phyloP scores from a whole-genome alignment of 2,113 vertebrate species.

The Otus sunia region DNA sequence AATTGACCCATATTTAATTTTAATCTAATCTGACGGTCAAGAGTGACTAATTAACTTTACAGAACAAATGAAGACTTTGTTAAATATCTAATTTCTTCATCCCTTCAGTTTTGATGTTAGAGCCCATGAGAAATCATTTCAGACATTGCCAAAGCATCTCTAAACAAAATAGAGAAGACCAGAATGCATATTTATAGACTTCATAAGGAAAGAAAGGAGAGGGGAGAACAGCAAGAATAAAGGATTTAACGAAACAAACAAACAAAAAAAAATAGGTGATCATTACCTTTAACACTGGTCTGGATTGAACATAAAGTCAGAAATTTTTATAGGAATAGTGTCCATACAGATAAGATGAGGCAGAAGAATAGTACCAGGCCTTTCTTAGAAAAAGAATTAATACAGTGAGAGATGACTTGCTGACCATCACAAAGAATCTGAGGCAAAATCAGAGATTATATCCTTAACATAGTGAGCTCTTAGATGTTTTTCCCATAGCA shows the following conservation, averaged over 20 bases:
- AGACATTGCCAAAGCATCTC: slow-evolving; percentile 22
- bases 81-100: slow-evolving; percentile 45
- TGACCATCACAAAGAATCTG: background rate
- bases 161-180: background rate
- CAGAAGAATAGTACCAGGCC: background rate
- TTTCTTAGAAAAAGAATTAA: background rate
- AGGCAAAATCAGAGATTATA: background rate
- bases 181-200: background rate
- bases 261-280: background rate
- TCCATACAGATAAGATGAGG: background rate
- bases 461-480: background rate
- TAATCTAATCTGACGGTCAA: slow-evolving; percentile 48
- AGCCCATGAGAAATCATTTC: slow-evolving; percentile 22
- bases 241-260: background rate
- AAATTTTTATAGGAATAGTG: background rate
- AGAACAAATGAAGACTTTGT: slow-evolving; percentile 52
- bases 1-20: slow-evolving; percentile 66
- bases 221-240: background rate
- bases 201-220: background rate
- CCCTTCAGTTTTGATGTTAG: slow-evolving; percentile 30
- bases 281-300: background rate
- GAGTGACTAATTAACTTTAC: slow-evolving; percentile 55
- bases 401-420: background rate
- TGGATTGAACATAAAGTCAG: background rate
- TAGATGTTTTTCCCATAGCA: background rate